Evolutionary conservation across 2,888 invertebrate genomes (phyloP).

Genomic region (Adelphocoris suturalis): DNA sequence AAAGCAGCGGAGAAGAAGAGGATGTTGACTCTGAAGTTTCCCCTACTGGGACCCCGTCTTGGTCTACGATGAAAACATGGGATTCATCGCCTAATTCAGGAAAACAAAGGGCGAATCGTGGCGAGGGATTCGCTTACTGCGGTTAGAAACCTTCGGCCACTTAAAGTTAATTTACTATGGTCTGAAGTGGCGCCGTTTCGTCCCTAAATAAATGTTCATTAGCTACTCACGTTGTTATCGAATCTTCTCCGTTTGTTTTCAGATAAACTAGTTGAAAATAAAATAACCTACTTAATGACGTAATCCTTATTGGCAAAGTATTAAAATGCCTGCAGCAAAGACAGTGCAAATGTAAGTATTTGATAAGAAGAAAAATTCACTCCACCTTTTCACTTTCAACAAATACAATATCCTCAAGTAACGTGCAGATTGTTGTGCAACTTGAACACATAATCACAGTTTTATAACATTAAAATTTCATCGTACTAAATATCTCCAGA

Average conservation of each 20-base stretch:
- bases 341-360: no score
- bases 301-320: no score
- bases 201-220: constrained; percentile 58
- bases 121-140: not conserved
- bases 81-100: not conserved
- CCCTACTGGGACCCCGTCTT: not conserved
- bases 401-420: no score
- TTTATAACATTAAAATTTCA: no score
- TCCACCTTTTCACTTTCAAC: not conserved
- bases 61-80: not conserved
- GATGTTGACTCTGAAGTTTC: constrained; percentile 15
- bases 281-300: not conserved
- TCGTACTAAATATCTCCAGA: no score
- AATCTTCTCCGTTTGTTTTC: not conserved
- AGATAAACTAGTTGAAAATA: not conserved
- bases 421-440: no score
- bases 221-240: constrained; percentile 33
- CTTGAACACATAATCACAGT: no score
- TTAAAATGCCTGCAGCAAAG: no score
- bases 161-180: constrained; percentile 56
- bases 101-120: constrained; percentile 27
- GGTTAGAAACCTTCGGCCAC: constrained; percentile 12
- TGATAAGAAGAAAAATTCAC: no score
- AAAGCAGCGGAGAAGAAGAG: not conserved
- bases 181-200: constrained; percentile 53